Base-by-base conservation (phyloP, 2,888 invertebrate species). In the Platypus cylindrus region DNA sequence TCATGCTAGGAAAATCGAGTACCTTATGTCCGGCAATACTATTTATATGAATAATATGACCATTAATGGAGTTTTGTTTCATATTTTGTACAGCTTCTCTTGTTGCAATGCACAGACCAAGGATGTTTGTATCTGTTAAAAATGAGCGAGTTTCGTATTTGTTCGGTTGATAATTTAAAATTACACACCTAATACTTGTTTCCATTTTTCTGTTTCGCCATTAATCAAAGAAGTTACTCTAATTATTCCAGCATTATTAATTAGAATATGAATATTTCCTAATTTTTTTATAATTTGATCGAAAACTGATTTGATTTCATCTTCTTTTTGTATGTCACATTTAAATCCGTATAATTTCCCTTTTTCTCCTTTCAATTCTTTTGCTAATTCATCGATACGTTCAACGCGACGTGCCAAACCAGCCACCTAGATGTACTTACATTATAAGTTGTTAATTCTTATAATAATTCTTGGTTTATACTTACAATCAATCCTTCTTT, bases 261-360 rank as follows among this genome's bases (percentile, higher is more conserved):
- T 15, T 15, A 32, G 11, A 13, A 14, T 14, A 18, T 12, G 12
- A 5, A 40, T 40, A n/a, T 28, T 25, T 8, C 40, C 40, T 11
- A 40, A 12, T 7, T 34, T 35, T 14, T 22, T 17, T 15, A 25
- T 53, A 11, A 57, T 50, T 50, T 53, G 53, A 12, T 53, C 38
- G 29, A 63, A 60, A 3, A 50, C 47, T 1, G 50, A 44, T 3
- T 51, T 17, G 13, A 63, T 51, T 11, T 54, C 56, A 29, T 48
- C 47, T 38, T 60, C 56, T 20, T 52, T 54, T 17, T 54, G 45
- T 3, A 61, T 40, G 40, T 63, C 62, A 37, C 56, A 53, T 44
- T 56, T 49, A 2, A 50, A 18, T 0, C 54, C 50, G 36, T 53
- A 46, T 12, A 62, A 51, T 45, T 54, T 52, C 3, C 56, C 56